Evolutionary conservation across 2,888 invertebrate species (phyloP).

Genomic region (Isotomurus palustris): DNA sequence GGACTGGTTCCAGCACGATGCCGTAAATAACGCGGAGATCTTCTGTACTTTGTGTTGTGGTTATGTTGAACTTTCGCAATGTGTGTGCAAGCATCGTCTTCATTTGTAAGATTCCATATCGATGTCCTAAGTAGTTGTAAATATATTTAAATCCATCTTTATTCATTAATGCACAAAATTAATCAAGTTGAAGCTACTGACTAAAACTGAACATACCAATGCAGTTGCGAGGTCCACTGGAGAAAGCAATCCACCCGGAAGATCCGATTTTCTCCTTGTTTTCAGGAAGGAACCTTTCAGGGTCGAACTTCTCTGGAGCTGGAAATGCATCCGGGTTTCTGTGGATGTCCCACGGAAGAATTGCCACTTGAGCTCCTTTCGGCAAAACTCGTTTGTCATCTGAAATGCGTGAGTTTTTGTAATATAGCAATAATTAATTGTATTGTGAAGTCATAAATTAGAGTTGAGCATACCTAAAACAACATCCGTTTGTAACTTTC

Average conservation of each 20-base stretch:
- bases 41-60: neutral
- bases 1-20: neutral
- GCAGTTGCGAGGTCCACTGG: neutral
- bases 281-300: neutral
- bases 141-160: neutral
- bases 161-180: neutral
- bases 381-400: neutral
- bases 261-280: neutral
- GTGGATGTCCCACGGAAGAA: neutral
- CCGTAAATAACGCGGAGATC: constrained; percentile 1
- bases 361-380: neutral
- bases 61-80: neutral
- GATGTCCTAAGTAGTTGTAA: neutral
- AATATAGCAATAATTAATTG: too few relatives aligned
- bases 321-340: neutral
- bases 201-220: constrained; percentile 1
- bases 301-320: neutral
- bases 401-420: neutral
- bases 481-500: neutral
- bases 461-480: too few relatives aligned
- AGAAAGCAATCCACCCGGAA: neutral
- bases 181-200: too few relatives aligned
- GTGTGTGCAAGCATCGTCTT: neutral
- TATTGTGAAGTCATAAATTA: too few relatives aligned
- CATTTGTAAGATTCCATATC: constrained; percentile 8